phyloP scores from a whole-genome alignment of 2,113 vertebrate species.

The Scophthalmus maximus region DNA sequence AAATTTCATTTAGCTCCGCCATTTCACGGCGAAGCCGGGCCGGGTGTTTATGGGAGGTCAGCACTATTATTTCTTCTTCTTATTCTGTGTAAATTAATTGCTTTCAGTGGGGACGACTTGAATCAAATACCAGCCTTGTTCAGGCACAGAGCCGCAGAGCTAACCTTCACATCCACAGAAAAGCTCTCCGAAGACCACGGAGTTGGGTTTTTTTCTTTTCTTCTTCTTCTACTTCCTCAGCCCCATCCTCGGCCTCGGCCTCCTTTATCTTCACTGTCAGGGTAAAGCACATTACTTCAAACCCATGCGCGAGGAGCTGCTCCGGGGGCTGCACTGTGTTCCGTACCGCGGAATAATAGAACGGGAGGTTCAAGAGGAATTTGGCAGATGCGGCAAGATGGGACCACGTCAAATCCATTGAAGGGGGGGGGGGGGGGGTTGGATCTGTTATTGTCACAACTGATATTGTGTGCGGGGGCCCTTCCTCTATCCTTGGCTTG shows the following conservation, averaged over 20 bases:
- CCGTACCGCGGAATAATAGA: constrained; percentile 48
- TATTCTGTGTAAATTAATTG: constrained; percentile 60
- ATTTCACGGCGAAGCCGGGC: constrained; percentile 55
- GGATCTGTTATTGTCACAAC: constrained; percentile 70
- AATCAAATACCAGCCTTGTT: constrained; percentile 50
- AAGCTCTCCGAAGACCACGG: constrained; percentile 45
- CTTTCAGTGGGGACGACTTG: constrained; percentile 62
- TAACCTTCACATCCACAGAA: constrained; percentile 67
- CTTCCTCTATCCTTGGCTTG: constrained; percentile 40
- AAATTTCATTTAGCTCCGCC: constrained; percentile 57
- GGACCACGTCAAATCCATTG: constrained; percentile 69
- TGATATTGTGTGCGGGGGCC: constrained; percentile 43
- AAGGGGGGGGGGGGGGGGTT: constrained; percentile 57
- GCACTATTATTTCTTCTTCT: constrained; percentile 27
- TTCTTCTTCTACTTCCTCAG: constrained; percentile 34
- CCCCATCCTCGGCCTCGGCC: constrained; percentile 22
- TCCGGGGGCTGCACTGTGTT: constrained; percentile 55
- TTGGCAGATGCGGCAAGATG: constrained; percentile 68
- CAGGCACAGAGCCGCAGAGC: constrained; percentile 59
- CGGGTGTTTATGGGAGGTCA: constrained; percentile 61
- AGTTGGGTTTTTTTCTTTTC: constrained; percentile 31
- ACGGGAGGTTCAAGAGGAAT: constrained; percentile 64
- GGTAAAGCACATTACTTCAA: constrained; percentile 73
- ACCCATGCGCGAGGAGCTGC: constrained; percentile 68
- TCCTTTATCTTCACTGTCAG: constrained; percentile 75